These are phyloP conservation scores for Heliconius aoede DNA, from an alignment of 2,888 invertebrate genomes.

Conservation along the genomic window DNA sequence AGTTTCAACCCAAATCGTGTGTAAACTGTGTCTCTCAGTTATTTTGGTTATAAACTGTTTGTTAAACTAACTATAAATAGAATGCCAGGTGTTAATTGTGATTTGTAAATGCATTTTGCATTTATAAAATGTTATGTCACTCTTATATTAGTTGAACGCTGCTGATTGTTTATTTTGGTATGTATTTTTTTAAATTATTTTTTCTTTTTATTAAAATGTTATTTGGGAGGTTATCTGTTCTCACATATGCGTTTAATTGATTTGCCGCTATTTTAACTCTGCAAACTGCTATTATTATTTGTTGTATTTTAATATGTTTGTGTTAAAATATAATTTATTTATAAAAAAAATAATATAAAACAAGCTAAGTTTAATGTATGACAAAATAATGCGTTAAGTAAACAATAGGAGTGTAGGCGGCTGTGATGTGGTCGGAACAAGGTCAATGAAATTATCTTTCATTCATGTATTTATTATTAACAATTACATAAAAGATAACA, in stretches of 20 bases:
- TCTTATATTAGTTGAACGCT: constrained; percentile 45
- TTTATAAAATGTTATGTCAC: constrained; percentile 57
- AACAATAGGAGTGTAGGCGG: constrained; percentile 33
- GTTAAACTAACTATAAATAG: constrained; percentile 57
- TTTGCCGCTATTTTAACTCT: not conserved
- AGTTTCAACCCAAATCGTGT: constrained; percentile 7
- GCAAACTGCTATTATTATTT: not conserved
- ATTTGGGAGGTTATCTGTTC: not conserved
- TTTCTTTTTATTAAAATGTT: not conserved
- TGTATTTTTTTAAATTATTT: constrained; percentile 19
- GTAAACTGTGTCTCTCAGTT: constrained; percentile 46
- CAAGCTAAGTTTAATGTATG: constrained; percentile 6
- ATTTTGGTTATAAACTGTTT: not conserved
- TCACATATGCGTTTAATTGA: not conserved
- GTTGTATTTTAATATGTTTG: not conserved
- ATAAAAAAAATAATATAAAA: not conserved
- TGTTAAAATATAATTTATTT: not conserved
- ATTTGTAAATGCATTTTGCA: constrained; percentile 54
- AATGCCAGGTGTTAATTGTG: constrained; percentile 61
- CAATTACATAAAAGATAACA: constrained; percentile 53
- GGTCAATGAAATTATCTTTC: constrained; percentile 61
- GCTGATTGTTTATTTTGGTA: constrained; percentile 43
- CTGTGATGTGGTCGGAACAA: constrained; percentile 46
- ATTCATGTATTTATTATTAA: constrained; percentile 59
- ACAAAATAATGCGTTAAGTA: constrained; percentile 33